Conservation (phyloP, 2,113 vertebrate species). For the Clupea harengus region DNA sequence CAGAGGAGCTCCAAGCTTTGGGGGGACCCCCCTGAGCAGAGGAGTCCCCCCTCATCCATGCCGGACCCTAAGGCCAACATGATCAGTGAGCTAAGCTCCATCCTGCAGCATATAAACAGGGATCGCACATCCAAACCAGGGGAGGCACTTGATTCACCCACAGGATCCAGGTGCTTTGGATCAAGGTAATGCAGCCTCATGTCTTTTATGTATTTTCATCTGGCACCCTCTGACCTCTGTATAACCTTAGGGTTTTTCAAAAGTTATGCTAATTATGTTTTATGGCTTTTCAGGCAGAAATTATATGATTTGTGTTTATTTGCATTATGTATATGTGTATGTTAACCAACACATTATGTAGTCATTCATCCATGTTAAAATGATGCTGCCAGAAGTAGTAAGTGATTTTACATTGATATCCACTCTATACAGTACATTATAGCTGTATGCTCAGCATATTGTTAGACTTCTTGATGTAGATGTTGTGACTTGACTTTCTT, state of each 20-base stretch:
- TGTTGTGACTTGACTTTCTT: background rate
- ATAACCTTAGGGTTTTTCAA: background rate
- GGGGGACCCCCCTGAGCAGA: constrained; percentile 85
- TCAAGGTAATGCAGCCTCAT: constrained; percentile 77
- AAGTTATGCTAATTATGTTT: background rate
- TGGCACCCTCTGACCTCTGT: background rate
- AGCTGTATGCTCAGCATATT: background rate
- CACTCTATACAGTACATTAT: background rate
- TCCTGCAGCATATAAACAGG: constrained; percentile 95
- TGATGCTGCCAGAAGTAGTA: background rate
- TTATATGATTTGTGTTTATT: background rate
- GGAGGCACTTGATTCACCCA: constrained; percentile 82
- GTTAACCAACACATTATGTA: background rate
- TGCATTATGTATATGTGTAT: background rate
- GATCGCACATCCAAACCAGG: constrained; percentile 84
- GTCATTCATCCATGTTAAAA: background rate
- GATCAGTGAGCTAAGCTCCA: constrained; percentile 94
- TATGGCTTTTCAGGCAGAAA: background rate
- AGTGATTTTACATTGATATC: background rate
- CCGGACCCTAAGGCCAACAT: constrained; percentile 91
- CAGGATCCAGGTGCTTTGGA: constrained; percentile 81
- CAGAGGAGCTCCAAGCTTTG: constrained; percentile 92
- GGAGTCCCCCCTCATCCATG: constrained; percentile 78
- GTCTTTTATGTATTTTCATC: background rate
- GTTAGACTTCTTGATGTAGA: background rate